Evolutionary conservation across 2,888 invertebrate species (phyloP), one percentile per base, ranked within the genome.

Genomic region (Oscheius myriophilus): DNA sequence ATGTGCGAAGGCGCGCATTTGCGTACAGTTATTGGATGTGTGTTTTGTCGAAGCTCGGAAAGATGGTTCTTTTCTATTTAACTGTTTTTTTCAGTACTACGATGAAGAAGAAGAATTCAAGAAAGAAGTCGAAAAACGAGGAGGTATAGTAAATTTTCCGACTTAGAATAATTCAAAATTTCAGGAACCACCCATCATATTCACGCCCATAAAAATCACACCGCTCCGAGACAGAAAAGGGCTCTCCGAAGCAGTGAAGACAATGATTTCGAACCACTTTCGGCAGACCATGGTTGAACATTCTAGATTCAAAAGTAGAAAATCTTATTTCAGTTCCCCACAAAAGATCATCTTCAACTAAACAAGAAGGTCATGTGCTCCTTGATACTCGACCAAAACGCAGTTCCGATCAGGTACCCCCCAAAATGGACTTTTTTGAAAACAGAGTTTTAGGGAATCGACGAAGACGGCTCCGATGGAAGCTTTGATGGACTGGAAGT

Each of bases 401-500:
- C 33, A 33, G 33, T 33, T 33, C 33, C 4, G 33, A 33, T 33
- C 33, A 33, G 33, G 33, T 33, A 33, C 3, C 4, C 33, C 33
- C 33, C 4, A 33, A 33, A 33, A 33, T 33, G 9, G 9, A 33
- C 33, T 9, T 33, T 33, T 33, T 33, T 33, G 33, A 33, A 33
- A 6, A 33, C n/a, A 26, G 25, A 54, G 9, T 23, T 53, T 41
- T 25, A 57, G 41, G 57, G 42, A 43, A 26, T 25, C 33, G 46
- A 61, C 2, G 61, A 61, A 7, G 61, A 61, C 18, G 49, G 49
- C 11, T 33, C 25, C 11, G 61, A 61, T 21, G 61, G 61, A 7
- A 61, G 61, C 49, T 61, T 61, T 21, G 61, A 61, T 49, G 61
- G 61, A n/a, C 61, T 61, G 26, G 61, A 61, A 33, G 14, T 14